phyloP scores from a whole-genome alignment of 2,113 vertebrate genomes.

The Lepus europaeus region DNA sequence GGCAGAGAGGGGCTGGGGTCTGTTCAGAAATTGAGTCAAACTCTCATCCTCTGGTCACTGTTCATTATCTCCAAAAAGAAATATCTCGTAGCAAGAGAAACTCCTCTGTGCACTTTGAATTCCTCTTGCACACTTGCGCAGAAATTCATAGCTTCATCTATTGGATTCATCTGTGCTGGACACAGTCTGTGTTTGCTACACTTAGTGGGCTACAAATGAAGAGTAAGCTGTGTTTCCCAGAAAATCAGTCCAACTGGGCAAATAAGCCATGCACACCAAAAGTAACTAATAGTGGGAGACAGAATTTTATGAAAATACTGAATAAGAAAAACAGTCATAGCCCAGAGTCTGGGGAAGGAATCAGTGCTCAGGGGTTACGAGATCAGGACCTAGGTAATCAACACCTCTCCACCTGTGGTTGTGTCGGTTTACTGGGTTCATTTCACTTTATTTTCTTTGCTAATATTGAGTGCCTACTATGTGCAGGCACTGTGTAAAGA shows the following conservation, averaged over 20 bases:
- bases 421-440: background rate
- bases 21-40: background rate
- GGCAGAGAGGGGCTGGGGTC: background rate
- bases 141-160: background rate
- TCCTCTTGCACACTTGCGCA: background rate
- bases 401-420: background rate
- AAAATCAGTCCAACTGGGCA: background rate
- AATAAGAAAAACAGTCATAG: background rate
- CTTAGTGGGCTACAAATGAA: background rate
- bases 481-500: background rate
- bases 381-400: background rate
- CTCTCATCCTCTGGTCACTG: background rate
- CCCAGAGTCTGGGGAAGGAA: too few relatives aligned
- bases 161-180: background rate
- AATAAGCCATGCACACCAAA: background rate
- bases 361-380: background rate
- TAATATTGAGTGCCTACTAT: background rate
- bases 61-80: conserved; percentile 2
- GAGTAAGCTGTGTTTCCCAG: background rate
- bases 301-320: background rate
- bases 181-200: background rate
- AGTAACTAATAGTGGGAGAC: background rate
- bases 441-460: background rate
- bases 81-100: background rate
- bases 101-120: background rate